A percentile compares a stretch with the other conserved stretches of the same genome.
phyloP scores from a whole-genome alignment of 2,797 vertebrate species.

The Cossypha polioptera region DNA sequence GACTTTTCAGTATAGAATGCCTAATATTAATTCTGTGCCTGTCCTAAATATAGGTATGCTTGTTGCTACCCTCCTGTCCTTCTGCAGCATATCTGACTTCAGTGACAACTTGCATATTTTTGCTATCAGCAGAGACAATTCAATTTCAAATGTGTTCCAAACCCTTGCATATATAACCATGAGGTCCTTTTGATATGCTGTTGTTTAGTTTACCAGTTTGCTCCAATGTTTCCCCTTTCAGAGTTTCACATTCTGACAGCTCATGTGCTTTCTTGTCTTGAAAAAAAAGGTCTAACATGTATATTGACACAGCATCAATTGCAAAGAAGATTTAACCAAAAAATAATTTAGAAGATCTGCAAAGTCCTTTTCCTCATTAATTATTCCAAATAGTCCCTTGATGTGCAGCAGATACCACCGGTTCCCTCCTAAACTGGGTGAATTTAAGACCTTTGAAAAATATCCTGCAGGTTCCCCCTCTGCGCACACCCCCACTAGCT shows the following conservation, averaged over 20 bases:
- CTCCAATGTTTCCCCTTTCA: not conserved
- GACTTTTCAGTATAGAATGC: not conserved
- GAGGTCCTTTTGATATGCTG: not conserved
- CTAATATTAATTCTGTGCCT: not conserved
- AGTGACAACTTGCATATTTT: not conserved
- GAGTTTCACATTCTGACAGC: not conserved
- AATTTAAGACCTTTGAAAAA: not conserved
- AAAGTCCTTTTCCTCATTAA: not conserved
- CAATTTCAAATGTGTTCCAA: constrained; percentile 38
- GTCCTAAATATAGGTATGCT: not conserved
- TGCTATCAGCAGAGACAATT: constrained; percentile 6
- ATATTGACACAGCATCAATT: not conserved
- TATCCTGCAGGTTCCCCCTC: not conserved
- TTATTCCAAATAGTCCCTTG: not conserved
- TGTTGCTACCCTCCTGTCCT: not conserved
- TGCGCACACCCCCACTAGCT: not conserved
- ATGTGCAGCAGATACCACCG: not conserved
- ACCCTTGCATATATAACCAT: not conserved
- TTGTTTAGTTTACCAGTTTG: constrained; percentile 35
- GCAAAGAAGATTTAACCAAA: not conserved
- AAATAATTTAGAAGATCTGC: not conserved
- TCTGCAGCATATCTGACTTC: not conserved
- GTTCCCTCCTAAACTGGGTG: not conserved
- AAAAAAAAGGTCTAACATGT: not conserved
- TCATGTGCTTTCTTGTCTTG: not conserved